Percentiles rank a stretch among this genome's conserved stretches.
These are phyloP conservation scores for Eilema sororculum DNA, from an alignment of 2,888 invertebrate species.

Conservation along the genomic window DNA sequence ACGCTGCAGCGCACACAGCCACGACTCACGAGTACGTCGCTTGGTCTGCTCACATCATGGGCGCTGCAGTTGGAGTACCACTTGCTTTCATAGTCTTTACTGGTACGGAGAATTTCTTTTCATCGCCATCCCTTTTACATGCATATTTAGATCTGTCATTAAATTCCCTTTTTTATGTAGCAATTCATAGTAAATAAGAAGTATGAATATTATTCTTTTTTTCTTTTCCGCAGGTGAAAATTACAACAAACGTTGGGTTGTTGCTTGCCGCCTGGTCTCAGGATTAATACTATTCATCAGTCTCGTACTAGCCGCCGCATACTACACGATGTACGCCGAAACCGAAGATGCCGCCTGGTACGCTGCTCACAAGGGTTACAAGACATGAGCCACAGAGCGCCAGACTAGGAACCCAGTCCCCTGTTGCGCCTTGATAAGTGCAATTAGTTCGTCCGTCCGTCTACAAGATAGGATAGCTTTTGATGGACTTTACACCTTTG, in stretches of 20 bases:
- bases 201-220: no score
- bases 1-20: slow-evolving; percentile 45
- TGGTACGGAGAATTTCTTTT: slow-evolving; percentile 57
- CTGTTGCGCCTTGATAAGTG: slow-evolving; percentile 47
- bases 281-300: slow-evolving; percentile 58
- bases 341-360: not conserved
- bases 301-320: slow-evolving; percentile 46
- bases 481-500: slow-evolving; percentile 58
- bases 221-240: slow-evolving; percentile 70
- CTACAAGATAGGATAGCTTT: slow-evolving; percentile 55
- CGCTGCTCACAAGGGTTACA: slow-evolving; percentile 37
- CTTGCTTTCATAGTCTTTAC: slow-evolving; percentile 88
- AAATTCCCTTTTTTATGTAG: no score
- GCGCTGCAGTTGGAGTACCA: slow-evolving; percentile 89
- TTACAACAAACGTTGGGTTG: slow-evolving; percentile 56
- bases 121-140: no score
- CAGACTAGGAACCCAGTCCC: not conserved
- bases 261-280: slow-evolving; percentile 63
- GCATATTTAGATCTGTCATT: no score
- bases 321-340: slow-evolving; percentile 53
- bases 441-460: slow-evolving; percentile 67
- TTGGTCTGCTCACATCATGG: slow-evolving; percentile 91
- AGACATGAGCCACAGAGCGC: slow-evolving; percentile 50
- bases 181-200: no score
- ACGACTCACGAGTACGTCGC: slow-evolving; percentile 80